phyloP scores from a whole-genome alignment of 2,888 invertebrate species.

The Euzophera pinguis region DNA sequence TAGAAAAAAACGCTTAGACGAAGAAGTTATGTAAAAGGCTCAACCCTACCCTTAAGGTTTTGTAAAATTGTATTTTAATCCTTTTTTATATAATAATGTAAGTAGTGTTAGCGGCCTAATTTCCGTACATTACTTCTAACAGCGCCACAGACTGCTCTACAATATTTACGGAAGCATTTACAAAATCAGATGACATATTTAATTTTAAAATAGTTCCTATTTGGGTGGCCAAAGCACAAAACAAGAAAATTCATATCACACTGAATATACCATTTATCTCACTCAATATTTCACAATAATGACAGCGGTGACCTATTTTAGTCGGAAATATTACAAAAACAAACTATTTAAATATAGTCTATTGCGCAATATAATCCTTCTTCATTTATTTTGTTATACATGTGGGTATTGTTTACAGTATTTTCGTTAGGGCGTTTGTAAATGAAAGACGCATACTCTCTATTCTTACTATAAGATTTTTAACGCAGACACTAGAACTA shows the following conservation, averaged over 20 bases:
- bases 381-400: not conserved
- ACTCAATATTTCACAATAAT: conserved; percentile 3
- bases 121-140: no score
- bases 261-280: not conserved
- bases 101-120: no score
- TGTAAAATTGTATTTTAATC: no score
- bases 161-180: no score
- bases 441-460: no score
- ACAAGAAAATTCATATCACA: not conserved
- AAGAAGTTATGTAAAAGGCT: no score
- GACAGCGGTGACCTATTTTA: conserved; percentile 14
- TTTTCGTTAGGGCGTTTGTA: not conserved
- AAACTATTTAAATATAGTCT: conserved; percentile 2
- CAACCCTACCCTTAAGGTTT: no score
- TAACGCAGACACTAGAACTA: no score
- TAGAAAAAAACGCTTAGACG: no score
- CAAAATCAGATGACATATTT: not conserved
- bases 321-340: conserved; percentile 11
- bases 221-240: not conserved
- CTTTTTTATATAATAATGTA: no score
- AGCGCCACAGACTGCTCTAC: no score
- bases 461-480: no score
- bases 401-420: not conserved
- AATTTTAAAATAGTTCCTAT: not conserved
- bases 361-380: conserved; percentile 12